These are phyloP conservation scores for Brienomyrus longianalis DNA, from an alignment of 2,113 vertebrate species.

Conservation along the genomic window DNA sequence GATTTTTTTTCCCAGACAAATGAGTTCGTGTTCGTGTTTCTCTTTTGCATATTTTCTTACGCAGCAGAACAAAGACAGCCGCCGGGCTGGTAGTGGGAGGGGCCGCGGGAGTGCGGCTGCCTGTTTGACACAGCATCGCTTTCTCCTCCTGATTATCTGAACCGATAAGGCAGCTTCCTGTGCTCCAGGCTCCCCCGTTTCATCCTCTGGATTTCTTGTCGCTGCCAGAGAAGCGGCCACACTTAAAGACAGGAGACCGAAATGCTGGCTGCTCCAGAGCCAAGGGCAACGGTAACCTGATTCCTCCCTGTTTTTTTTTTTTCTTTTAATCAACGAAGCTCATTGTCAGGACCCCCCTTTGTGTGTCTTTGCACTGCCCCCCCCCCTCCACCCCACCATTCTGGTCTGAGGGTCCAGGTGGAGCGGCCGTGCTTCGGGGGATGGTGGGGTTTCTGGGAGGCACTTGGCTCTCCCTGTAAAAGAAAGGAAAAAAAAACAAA, in stretches of 20 bases:
- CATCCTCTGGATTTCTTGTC: slow-evolving; percentile 15
- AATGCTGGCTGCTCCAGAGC: background rate
- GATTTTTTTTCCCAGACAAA: slow-evolving; percentile 10
- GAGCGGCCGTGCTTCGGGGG: background rate
- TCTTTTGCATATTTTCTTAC: slow-evolving; percentile 8
- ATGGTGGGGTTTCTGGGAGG: background rate
- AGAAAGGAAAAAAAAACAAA: slow-evolving; percentile 11
- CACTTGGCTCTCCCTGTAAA: slow-evolving; percentile 10
- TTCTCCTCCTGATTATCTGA: background rate
- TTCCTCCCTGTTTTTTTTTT: background rate
- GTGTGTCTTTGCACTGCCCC: background rate
- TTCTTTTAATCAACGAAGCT: background rate
- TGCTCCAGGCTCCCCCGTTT: background rate
- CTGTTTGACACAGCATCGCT: background rate
- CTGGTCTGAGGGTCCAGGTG: slow-evolving; percentile 9
- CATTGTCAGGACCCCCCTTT: slow-evolving; percentile 13
- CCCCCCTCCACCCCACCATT: background rate
- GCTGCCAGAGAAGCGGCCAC: background rate
- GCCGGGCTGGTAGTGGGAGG: background rate
- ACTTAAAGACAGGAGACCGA: slow-evolving; percentile 9
- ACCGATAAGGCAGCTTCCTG: background rate
- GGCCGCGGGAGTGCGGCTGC: background rate
- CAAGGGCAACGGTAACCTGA: background rate
- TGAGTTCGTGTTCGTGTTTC: slow-evolving; percentile 3
- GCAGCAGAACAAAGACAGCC: background rate